phyloP scores from a whole-genome alignment of 2,797 vertebrate species.

The Poeciliopsis presidionis region DNA sequence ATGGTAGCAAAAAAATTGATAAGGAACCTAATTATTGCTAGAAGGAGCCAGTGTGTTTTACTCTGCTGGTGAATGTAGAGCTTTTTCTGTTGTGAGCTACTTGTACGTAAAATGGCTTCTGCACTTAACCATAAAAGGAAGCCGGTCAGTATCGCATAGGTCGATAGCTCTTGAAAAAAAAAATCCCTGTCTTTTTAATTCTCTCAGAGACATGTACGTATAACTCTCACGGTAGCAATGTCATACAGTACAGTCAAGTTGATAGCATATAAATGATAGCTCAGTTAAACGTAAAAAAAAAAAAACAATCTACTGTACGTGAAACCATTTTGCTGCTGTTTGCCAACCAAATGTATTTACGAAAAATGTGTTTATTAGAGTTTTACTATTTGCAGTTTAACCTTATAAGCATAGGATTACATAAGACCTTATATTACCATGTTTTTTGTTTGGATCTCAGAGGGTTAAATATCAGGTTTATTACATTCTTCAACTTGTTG shows the following conservation, averaged over 20 bases:
- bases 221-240: slow-evolving; percentile 77
- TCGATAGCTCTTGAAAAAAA: slow-evolving; percentile 76
- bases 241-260: slow-evolving; percentile 83
- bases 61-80: slow-evolving; percentile 79
- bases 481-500: slow-evolving; percentile 79
- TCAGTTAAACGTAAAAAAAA: slow-evolving; percentile 62
- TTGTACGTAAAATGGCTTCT: slow-evolving; percentile 69
- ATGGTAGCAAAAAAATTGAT: slow-evolving; percentile 47
- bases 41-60: slow-evolving; percentile 53
- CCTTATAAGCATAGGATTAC: slow-evolving; percentile 71
- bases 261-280: slow-evolving; percentile 76
- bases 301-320: slow-evolving; percentile 66
- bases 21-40: slow-evolving; percentile 61
- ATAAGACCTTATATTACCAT: slow-evolving; percentile 18
- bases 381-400: slow-evolving; percentile 88
- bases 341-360: slow-evolving; percentile 84
- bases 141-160: slow-evolving; percentile 90
- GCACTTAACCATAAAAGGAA: slow-evolving; percentile 81
- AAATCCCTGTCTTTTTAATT: slow-evolving; percentile 76
- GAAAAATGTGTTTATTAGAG: slow-evolving; percentile 86
- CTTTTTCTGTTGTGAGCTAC: slow-evolving; percentile 51
- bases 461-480: slow-evolving; percentile 82
- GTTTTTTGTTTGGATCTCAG: slow-evolving; percentile 65
- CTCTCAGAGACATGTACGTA: slow-evolving; percentile 74
- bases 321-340: slow-evolving; percentile 95